Percentiles rank a stretch among this genome's conserved stretches.
phyloP scores from a whole-genome alignment of 2,888 invertebrate species.

The Choristoneura rosaceana region DNA sequence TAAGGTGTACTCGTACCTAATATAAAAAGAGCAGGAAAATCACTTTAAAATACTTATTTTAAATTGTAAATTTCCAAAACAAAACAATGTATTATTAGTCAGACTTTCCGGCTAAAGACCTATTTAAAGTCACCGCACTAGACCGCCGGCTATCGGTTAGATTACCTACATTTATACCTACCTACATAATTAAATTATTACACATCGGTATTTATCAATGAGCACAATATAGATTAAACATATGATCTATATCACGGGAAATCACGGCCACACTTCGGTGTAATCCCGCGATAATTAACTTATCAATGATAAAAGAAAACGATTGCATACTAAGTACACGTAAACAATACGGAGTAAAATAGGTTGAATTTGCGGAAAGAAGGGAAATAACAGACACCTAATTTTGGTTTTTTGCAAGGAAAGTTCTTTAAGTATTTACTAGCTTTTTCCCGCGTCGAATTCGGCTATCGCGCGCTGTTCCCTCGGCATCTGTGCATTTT shows the following conservation, averaged over 20 bases:
- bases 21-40: neutral
- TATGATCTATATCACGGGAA: slow-evolving; percentile 5
- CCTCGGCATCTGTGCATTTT: too few relatives aligned
- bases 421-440: too few relatives aligned
- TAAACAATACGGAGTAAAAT: neutral
- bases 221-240: slow-evolving; percentile 5
- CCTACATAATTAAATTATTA: slow-evolving; percentile 9
- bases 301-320: neutral
- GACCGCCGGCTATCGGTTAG: neutral
- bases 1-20: too few relatives aligned
- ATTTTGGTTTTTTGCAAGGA: too few relatives aligned
- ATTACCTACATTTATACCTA: slow-evolving; percentile 1
- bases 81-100: neutral
- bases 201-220: slow-evolving; percentile 14
- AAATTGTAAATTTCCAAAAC: neutral
- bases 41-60: neutral
- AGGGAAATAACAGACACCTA: too few relatives aligned
- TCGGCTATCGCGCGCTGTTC: too few relatives aligned
- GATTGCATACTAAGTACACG: neutral
- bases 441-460: too few relatives aligned
- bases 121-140: neutral
- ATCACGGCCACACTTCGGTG: slow-evolving; percentile 10
- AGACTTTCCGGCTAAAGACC: slow-evolving; percentile 7
- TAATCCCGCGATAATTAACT: neutral
- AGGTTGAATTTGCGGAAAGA: too few relatives aligned